These are phyloP conservation scores for Drosophila bipectinata DNA, from an alignment of 1,140 invertebrate genomes.

Conservation along the genomic window DNA sequence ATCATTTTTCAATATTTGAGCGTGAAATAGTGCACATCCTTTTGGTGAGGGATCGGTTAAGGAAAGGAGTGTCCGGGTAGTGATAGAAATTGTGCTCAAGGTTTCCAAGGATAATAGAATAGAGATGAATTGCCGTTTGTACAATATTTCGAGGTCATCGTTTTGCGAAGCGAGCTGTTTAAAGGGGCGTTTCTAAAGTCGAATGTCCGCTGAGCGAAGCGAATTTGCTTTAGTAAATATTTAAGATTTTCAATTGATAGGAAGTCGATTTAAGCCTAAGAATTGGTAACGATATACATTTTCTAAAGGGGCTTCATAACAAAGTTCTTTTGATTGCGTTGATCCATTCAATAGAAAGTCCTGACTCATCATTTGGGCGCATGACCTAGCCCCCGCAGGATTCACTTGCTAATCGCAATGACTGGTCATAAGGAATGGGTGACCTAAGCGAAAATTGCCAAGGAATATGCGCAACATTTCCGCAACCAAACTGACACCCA, in stretches of 20 bases:
- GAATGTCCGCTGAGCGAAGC: constrained; percentile 11
- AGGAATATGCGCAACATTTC: constrained; percentile 29
- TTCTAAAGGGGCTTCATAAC: neutral
- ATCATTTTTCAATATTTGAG: constrained; percentile 77
- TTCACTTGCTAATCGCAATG: constrained; percentile 38
- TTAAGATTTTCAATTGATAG: neutral
- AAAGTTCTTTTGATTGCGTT: neutral
- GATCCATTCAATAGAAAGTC: neutral
- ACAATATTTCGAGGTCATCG: constrained; percentile 24
- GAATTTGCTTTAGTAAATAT: constrained; percentile 12
- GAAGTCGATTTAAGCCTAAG: neutral
- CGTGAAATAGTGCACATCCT: constrained; percentile 56
- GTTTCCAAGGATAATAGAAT: constrained; percentile 5
- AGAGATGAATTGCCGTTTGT: constrained; percentile 21
- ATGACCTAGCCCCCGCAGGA: neutral
- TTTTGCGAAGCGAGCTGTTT: constrained; percentile 8
- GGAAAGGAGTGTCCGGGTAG: constrained; percentile 43
- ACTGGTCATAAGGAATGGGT: constrained; percentile 5
- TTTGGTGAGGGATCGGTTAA: constrained; percentile 30
- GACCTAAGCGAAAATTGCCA: constrained; percentile 17
- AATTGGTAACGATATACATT: neutral
- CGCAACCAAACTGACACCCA: constrained; percentile 43
- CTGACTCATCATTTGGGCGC: constrained; percentile 20
- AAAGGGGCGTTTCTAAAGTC: constrained; percentile 26
- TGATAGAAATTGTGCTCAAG: constrained; percentile 31